These are phyloP conservation scores for Cylloceria caligata DNA, from an alignment of 2,888 invertebrate species.

Conservation along the genomic window DNA sequence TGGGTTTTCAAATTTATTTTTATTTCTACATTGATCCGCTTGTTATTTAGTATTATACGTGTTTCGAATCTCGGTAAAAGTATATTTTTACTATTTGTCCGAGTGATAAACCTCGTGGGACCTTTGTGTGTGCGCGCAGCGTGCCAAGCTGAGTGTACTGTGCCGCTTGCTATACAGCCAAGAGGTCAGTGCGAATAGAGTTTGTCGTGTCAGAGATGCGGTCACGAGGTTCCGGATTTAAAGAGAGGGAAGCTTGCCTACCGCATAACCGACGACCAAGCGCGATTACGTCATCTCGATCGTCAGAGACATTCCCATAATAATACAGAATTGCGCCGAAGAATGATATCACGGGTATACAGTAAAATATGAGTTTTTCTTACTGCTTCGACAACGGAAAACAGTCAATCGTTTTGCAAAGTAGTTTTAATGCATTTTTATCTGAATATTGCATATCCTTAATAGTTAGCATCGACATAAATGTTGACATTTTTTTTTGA, in stretches of 20 bases:
- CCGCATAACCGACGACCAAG: not conserved
- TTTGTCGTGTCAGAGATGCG: conserved; percentile 15
- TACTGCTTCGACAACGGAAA: no score
- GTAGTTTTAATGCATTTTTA: no score
- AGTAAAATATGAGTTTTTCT: no score
- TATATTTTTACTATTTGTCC: conserved; percentile 1
- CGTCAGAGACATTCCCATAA: not conserved
- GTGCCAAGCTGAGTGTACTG: conserved; percentile 17
- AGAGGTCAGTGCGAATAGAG: conserved; percentile 40
- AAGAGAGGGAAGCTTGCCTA: conserved; percentile 7
- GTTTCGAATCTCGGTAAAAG: conserved; percentile 17
- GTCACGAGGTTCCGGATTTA: not conserved
- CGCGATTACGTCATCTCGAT: not conserved
- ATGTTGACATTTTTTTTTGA: no score
- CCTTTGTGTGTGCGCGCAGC: conserved; percentile 39
- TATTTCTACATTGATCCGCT: conserved; percentile 4
- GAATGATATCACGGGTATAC: not conserved
- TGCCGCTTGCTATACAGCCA: conserved; percentile 6
- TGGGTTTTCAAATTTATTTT: not conserved
- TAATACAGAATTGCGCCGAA: not conserved
- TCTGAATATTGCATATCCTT: no score
- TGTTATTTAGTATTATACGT: conserved; percentile 32
- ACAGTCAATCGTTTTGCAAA: no score
- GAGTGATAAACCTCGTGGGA: conserved; percentile 29
- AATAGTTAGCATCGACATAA: no score